These are phyloP conservation scores for Poecile atricapillus DNA, from an alignment of 2,113 vertebrate genomes.

Conservation along the genomic window DNA sequence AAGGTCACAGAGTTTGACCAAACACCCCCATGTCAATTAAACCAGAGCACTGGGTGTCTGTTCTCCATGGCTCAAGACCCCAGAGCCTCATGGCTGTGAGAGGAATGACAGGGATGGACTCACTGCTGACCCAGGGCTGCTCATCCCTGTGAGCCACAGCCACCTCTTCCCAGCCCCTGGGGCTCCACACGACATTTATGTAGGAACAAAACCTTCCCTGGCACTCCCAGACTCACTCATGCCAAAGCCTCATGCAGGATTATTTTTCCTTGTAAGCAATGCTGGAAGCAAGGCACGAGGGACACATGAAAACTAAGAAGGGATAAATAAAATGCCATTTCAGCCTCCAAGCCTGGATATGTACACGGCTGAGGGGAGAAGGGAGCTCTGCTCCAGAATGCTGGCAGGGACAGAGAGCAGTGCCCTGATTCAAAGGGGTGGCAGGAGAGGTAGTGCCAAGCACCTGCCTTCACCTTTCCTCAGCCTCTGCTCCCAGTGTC, in stretches of 20 bases:
- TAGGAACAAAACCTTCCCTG: not conserved
- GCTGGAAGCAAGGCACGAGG: not conserved
- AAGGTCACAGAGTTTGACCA: not conserved
- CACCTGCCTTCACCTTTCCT: not conserved
- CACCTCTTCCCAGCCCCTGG: not conserved
- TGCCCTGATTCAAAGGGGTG: not conserved
- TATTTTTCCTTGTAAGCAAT: not conserved
- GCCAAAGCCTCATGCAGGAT: not conserved
- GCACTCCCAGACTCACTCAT: not conserved
- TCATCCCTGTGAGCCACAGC: not conserved
- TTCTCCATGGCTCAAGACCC: not conserved
- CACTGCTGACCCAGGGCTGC: not conserved
- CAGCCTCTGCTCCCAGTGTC: not conserved
- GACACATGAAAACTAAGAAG: not conserved
- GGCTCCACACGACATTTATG: not conserved
- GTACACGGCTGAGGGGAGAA: not conserved
- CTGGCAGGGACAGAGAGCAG: not conserved
- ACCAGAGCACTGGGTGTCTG: not conserved
- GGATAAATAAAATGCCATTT: slow-evolving; percentile 13
- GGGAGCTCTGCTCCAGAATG: not conserved
- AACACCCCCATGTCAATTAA: not conserved
- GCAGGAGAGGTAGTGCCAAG: not conserved
- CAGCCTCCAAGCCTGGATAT: not conserved
- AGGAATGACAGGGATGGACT: not conserved
- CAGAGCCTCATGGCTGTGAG: not conserved